Evolutionary conservation across 2,797 vertebrate species (phyloP), one percentile per base, ranked within the genome.

Genomic region (Luscinia luscinia): DNA sequence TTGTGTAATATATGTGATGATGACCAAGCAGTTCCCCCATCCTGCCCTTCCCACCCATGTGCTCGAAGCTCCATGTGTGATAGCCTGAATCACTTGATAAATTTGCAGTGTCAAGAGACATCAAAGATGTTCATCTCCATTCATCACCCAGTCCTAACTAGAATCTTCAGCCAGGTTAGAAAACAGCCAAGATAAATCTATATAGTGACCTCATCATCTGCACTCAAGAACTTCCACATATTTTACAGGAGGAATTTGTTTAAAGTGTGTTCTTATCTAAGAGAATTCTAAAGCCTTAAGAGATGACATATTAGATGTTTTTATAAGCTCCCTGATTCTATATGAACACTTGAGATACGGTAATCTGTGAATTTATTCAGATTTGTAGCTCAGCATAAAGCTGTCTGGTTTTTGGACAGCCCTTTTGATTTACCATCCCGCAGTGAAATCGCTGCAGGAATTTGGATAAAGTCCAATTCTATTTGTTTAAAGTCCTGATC

Each of bases 401-500:
- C 62, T 95, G 93, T 93, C 93, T 93, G 77, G 59, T 72, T 97
- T 97, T 92, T 90, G 91, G 93, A 94, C 69, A 91, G 73, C 58
- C 84, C 24, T 89, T 97, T 81, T 96, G 95, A 97, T 97, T 97
- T 97, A 97, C 70, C 70, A 89, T 81, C 90, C 93, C 73, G 15
- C 76, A 89, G 95, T 94, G 95, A 93, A 96, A 96, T 90, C 26
- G 3, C 81, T 69, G 85, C 87, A 96, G 95, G 87, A 94, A 95
- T 94, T 90, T 97, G 97, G 97, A 97, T 43, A 90, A 84, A 78
- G 59, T 92, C 95, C 97, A 97, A 69, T 94, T 96, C 76, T 92
- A 69, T 97, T 96, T 95, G 96, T 95, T 97, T 95, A 86, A 94
- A 97, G 95, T 93, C 77, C 70, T 67, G 91, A 94, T 96, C 94